Percentiles rank a stretch among this genome's conserved stretches.
These are phyloP conservation scores for Archips crataeganus DNA, from an alignment of 2,888 invertebrate species.

Conservation along the genomic window DNA sequence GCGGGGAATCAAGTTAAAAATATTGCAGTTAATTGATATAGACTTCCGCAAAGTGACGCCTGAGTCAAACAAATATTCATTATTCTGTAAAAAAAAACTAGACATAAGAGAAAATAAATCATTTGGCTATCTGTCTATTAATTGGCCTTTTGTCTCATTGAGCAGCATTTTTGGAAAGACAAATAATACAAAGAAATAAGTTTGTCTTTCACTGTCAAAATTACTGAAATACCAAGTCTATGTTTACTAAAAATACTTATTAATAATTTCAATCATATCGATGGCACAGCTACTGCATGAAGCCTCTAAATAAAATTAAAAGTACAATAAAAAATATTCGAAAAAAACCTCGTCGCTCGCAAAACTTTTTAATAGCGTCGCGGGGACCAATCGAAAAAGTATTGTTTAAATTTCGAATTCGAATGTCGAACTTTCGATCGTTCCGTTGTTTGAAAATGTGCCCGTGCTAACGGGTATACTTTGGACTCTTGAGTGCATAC, in stretches of 20 bases:
- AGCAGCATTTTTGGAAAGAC: too few species aligned
- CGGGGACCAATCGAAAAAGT: conserved; percentile 75
- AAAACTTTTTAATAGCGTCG: conserved; percentile 81
- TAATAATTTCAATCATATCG: neutral
- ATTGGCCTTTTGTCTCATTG: too few species aligned
- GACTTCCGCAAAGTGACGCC: too few species aligned
- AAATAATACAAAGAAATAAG: too few species aligned
- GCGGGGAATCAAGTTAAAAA: too few species aligned
- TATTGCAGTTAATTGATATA: too few species aligned
- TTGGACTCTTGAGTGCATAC: conserved; percentile 63
- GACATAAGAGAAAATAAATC: too few species aligned
- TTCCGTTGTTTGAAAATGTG: conserved; percentile 63
- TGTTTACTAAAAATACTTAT: neutral
- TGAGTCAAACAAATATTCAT: too few species aligned
- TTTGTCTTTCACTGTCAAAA: neutral
- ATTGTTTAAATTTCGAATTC: conserved; percentile 76
- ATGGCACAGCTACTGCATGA: neutral
- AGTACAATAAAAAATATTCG: conserved; percentile 12
- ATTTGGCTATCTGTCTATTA: too few species aligned
- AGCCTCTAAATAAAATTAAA: conserved; percentile 15
- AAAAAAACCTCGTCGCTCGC: conserved; percentile 51
- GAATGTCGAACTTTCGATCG: conserved; percentile 60
- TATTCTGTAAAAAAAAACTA: too few species aligned
- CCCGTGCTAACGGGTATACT: conserved; percentile 61
- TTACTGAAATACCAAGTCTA: too few species aligned